Conservation (phyloP, 2,797 vertebrate genomes). For the Paedocypris micromegethes region DNA sequence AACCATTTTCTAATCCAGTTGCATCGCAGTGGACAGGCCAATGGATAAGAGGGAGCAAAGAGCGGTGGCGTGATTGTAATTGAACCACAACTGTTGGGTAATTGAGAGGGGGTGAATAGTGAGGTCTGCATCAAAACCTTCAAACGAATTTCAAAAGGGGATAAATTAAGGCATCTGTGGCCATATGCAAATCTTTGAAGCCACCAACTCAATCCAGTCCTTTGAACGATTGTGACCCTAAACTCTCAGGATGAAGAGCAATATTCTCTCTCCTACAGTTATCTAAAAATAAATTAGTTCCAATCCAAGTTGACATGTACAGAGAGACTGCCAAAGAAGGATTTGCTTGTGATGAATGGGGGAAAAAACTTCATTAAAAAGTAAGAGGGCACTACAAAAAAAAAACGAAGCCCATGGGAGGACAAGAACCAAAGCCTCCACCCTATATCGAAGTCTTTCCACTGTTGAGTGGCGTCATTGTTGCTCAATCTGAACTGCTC, state of each 20-base stretch:
- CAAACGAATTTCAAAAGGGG: conserved; percentile 42
- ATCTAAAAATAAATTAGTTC: not conserved
- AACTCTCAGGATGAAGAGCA: conserved; percentile 10
- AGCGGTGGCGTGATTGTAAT: conserved; percentile 30
- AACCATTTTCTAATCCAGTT: conserved; percentile 33
- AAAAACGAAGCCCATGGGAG: conserved; percentile 17
- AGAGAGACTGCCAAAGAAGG: conserved; percentile 14
- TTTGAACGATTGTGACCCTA: conserved; percentile 32
- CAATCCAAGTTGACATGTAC: conserved; percentile 14
- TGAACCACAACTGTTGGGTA: conserved; percentile 33
- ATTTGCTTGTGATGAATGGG: conserved; percentile 28
- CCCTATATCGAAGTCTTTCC: conserved; percentile 29
- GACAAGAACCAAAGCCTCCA: conserved; percentile 1
- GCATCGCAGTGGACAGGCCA: conserved; percentile 35
- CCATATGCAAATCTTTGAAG: conserved; percentile 45
- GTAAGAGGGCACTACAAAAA: conserved; percentile 32
- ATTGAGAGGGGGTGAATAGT: conserved; percentile 38
- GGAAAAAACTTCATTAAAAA: conserved; percentile 29
- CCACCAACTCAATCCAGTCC: conserved; percentile 9
- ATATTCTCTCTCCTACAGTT: conserved; percentile 5
- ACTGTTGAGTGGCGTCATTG: conserved; percentile 24
- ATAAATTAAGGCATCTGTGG: conserved; percentile 38
- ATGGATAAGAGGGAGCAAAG: conserved; percentile 20
- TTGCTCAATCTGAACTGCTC: conserved; percentile 25
- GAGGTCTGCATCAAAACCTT: conserved; percentile 31